Evolutionary conservation across 2,888 invertebrate species (phyloP).

Genomic region (Neoaliturus tenellus): DNA sequence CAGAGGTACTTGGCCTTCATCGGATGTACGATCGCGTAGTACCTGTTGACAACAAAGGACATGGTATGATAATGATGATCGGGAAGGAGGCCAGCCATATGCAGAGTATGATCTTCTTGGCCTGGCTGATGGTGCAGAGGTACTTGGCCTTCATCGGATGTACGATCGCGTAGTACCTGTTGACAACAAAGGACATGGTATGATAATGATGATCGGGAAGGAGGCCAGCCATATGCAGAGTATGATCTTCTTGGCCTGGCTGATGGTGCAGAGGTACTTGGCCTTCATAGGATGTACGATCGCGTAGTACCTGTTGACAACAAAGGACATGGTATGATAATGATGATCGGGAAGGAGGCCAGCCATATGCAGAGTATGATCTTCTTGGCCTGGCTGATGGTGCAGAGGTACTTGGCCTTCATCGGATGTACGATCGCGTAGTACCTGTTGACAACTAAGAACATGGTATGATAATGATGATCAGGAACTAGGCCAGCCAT

Average conservation of each 20-base stretch:
- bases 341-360: constrained; percentile 76
- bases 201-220: constrained; percentile 78
- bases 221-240: constrained; percentile 78
- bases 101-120: constrained; percentile 74
- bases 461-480: too few species aligned
- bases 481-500: too few species aligned
- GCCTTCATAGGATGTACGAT: constrained; percentile 76
- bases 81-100: constrained; percentile 79
- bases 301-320: constrained; percentile 75
- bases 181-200: constrained; percentile 74
- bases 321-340: constrained; percentile 78
- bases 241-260: constrained; percentile 76
- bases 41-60: constrained; percentile 79
- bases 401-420: constrained; percentile 32
- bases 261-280: constrained; percentile 71
- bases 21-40: constrained; percentile 75
- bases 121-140: constrained; percentile 76
- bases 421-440: constrained; percentile 81
- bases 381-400: constrained; percentile 78
- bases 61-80: constrained; percentile 78
- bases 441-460: constrained; percentile 77
- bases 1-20: constrained; percentile 67
- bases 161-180: constrained; percentile 81
- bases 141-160: constrained; percentile 73
- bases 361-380: constrained; percentile 77